phyloP scores from a whole-genome alignment of 2,797 vertebrate species.

The Chelon auratus region DNA sequence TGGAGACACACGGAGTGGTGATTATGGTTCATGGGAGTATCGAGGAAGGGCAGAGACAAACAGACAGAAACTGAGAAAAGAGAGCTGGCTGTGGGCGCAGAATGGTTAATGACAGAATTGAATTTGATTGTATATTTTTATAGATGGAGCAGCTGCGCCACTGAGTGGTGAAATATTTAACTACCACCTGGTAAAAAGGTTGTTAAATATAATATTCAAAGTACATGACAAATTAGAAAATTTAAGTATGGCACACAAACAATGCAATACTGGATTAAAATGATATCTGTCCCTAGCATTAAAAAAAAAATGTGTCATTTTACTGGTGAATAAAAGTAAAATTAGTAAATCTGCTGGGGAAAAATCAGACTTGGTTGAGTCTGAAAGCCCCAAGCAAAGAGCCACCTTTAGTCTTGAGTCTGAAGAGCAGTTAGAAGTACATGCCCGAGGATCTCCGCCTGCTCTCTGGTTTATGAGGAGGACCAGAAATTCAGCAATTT shows the following conservation, averaged over 20 bases:
- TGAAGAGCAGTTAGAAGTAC: conserved; percentile 43
- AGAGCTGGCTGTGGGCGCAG: conserved; percentile 32
- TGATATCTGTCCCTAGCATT: neutral
- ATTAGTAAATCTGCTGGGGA: conserved; percentile 4
- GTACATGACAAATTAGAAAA: neutral
- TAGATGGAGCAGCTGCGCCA: conserved; percentile 66
- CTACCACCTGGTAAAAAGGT: conserved; percentile 11
- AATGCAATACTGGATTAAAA: conserved; percentile 5
- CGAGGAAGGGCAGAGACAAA: conserved; percentile 61
- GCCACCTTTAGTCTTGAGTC: conserved; percentile 52
- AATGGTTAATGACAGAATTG: conserved; percentile 40
- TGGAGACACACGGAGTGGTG: conserved; percentile 73
- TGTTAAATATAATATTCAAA: neutral
- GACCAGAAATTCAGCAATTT: conserved; percentile 66
- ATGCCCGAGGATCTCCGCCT: conserved; percentile 57
- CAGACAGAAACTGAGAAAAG: conserved; percentile 19
- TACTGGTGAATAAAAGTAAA: conserved; percentile 11
- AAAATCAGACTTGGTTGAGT: conserved; percentile 20
- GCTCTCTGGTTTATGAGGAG: conserved; percentile 35
- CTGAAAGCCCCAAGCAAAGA: conserved; percentile 31
- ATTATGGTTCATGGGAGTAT: conserved; percentile 78
- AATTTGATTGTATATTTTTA: conserved; percentile 2
- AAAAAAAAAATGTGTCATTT: conserved; percentile 4
- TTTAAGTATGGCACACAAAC: neutral
- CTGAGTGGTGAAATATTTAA: conserved; percentile 63